phyloP scores from a whole-genome alignment of 2,888 invertebrate species.

The Tolmerus cingulatus region DNA sequence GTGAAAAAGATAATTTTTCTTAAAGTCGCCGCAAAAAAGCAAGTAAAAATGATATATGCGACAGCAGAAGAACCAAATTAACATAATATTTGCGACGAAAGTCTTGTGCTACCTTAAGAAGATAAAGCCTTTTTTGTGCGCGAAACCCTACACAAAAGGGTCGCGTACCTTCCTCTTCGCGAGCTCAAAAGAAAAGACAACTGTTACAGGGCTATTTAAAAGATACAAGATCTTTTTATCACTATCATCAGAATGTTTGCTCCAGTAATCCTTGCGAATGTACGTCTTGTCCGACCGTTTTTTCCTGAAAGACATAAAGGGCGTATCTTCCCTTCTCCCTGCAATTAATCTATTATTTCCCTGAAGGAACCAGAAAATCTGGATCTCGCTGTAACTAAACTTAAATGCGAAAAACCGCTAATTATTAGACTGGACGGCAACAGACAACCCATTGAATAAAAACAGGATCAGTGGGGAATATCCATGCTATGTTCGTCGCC shows the following conservation, averaged over 20 bases:
- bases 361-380: conserved; percentile 40
- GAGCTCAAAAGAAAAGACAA: background rate
- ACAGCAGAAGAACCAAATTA: background rate
- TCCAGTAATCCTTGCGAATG: background rate
- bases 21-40: background rate
- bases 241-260: background rate
- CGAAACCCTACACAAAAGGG: background rate
- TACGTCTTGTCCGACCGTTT: background rate
- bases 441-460: conserved; percentile 46
- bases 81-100: conserved; percentile 31
- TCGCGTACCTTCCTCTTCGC: background rate
- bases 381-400: conserved; percentile 19
- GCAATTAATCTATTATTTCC: background rate
- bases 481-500: background rate
- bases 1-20: background rate
- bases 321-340: background rate
- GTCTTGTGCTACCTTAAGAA: background rate
- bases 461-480: conserved; percentile 50
- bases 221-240: background rate
- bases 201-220: background rate
- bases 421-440: conserved; percentile 45
- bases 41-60: background rate
- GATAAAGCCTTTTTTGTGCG: background rate
- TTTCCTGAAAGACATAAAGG: background rate
- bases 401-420: conserved; percentile 48